Conservation (phyloP, 2,113 vertebrate genomes). For the Bucco capensis region DNA sequence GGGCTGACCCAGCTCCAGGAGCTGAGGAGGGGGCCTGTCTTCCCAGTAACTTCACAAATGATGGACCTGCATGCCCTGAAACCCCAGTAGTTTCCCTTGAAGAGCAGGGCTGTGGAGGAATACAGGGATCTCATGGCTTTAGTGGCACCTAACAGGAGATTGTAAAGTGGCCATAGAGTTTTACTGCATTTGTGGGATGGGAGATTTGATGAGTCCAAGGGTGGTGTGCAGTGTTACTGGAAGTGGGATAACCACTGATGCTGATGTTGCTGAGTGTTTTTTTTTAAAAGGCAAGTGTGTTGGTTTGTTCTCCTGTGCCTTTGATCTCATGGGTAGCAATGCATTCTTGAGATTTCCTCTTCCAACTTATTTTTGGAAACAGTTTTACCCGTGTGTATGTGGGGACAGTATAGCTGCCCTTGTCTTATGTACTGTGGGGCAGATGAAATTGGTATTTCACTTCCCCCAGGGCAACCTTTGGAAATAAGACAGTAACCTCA, state of each 20-base stretch:
- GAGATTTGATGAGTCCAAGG: not conserved
- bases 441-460: conserved; percentile 58
- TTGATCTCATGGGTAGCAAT: not conserved
- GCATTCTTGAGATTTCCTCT: not conserved
- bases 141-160: not conserved
- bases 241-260: not conserved
- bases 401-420: not conserved
- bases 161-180: conserved; percentile 16
- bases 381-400: not conserved
- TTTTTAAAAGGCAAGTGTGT: not conserved
- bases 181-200: not conserved
- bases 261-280: not conserved
- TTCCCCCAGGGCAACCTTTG: conserved; percentile 48
- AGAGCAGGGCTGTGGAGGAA: not conserved
- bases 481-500: conserved; percentile 59
- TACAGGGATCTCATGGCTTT: not conserved
- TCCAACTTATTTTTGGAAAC: not conserved
- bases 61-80: not conserved
- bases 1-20: not conserved
- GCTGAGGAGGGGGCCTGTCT: not conserved
- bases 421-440: conserved; percentile 3
- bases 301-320: not conserved
- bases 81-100: not conserved
- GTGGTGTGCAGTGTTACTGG: not conserved
- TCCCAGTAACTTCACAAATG: not conserved